Conservation (phyloP, 2,888 invertebrate species). For the Phortica magna region DNA sequence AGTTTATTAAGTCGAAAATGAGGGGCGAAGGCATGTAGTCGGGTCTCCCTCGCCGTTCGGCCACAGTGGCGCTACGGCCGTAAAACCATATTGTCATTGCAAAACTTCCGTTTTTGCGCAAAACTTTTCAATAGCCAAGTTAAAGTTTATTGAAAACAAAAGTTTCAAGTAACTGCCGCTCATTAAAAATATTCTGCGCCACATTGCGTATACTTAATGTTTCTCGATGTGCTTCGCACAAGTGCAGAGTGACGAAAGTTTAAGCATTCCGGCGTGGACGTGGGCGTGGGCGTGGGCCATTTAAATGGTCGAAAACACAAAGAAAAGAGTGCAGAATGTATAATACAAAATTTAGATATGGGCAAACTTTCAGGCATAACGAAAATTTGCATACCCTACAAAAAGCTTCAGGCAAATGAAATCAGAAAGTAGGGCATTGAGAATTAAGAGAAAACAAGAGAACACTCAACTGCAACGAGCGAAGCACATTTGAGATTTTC, state of each 20-base stretch:
- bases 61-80: not conserved
- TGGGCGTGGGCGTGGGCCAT: no score
- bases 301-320: conserved; percentile 20
- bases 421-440: no score
- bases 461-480: no score
- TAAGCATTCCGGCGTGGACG: not conserved
- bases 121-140: conserved; percentile 25
- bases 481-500: no score
- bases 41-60: not conserved
- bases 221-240: not conserved
- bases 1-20: not conserved
- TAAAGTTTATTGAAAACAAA: conserved; percentile 33
- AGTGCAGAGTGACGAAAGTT: conserved; percentile 14
- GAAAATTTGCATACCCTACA: no score
- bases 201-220: conserved; percentile 28
- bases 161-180: conserved; percentile 33
- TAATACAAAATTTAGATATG: no score
- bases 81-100: conserved; percentile 23
- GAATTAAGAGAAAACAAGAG: no score
- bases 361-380: no score
- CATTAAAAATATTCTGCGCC: conserved; percentile 29
- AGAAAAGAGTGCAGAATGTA: conserved; percentile 23
- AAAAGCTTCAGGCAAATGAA: no score
- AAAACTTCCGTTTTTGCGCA: conserved; percentile 9
- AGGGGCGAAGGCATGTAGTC: not conserved